Evolutionary conservation across 2,797 vertebrate species (phyloP), one percentile per base, ranked within the genome.

Genomic region (Labeo calbasu): DNA sequence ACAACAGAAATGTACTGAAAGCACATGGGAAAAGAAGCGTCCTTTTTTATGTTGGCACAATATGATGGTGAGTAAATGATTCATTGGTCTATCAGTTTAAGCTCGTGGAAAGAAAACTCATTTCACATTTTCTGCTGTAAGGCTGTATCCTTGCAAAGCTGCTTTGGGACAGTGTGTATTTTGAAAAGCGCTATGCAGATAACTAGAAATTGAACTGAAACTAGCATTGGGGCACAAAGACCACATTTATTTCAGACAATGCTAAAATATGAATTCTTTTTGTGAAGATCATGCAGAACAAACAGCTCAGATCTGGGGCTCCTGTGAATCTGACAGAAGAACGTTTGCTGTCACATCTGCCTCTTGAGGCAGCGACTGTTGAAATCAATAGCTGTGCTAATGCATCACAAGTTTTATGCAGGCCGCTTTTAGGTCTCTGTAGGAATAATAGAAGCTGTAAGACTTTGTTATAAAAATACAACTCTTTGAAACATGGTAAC

Each of bases 281-380:
- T 43, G 78, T 28, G 78, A 57, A 19, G 50, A 69, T 68, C 50
- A 69, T 69, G 48, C 63, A 68, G 77, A 79, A 66, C 48, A 51
- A 79, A 53, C 19, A 14, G 51, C 72, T 75, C 72, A 75, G 51
- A 75, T 75, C 28, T 75, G 8, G 23, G 50, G 10, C 72, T 36
- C 72, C 28, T 13, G n/a, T 43, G 63, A 40, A 69, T 70, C 51
- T 43, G 50, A 43, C 65, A 25, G 32, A 80, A 80, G 78, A 69
- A 55, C 10, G 10, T 32, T 55, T 21, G 72, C n/a, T 65, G 15
- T 50, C 77, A 65, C 61, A 36, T 68, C 17, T 69, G 50, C 65
- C 32, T 80, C 51, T 59, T n/a, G 79, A 71, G 15, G 66, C 51
- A 59, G 51, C n/a, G 25, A 51, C 46, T 79, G 65, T 28, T 70